Conservation (phyloP, 2,888 invertebrate species). For the Cremastinae sp. region DNA sequence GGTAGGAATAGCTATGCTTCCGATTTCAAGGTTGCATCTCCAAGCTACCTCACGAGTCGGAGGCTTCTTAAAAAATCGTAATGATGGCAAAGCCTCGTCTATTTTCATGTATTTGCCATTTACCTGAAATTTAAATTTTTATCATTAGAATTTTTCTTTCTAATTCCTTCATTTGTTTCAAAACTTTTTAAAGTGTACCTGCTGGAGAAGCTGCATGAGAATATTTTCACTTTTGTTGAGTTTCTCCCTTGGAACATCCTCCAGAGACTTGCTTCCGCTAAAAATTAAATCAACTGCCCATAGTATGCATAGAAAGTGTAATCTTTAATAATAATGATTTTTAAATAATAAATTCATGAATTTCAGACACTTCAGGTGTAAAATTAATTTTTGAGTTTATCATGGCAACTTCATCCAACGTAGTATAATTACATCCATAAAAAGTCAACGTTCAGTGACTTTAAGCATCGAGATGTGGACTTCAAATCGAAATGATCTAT, state of each 20-base stretch:
- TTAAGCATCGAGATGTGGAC: constrained; percentile 4
- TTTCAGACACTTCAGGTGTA: too few relatives aligned
- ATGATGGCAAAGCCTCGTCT: constrained; percentile 39
- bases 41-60: constrained; percentile 44
- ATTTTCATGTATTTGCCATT: constrained; percentile 50
- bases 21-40: constrained; percentile 51
- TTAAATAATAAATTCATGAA: too few relatives aligned
- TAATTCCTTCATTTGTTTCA: background rate
- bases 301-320: too few relatives aligned
- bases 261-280: background rate
- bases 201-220: constrained; percentile 41
- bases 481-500: background rate
- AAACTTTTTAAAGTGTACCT: constrained; percentile 9
- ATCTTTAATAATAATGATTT: too few relatives aligned
- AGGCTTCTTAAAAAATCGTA: constrained; percentile 49
- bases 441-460: background rate
- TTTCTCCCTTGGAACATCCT: too few relatives aligned
- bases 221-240: constrained; percentile 32
- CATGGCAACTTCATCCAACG: background rate
- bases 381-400: too few relatives aligned
- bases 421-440: constrained; percentile 57
- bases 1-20: constrained; percentile 41
- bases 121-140: constrained; percentile 32
- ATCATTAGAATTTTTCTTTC: background rate
- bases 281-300: too few relatives aligned